Conservation (phyloP, 2,797 vertebrate species). For the Phoxinus dragarum region DNA sequence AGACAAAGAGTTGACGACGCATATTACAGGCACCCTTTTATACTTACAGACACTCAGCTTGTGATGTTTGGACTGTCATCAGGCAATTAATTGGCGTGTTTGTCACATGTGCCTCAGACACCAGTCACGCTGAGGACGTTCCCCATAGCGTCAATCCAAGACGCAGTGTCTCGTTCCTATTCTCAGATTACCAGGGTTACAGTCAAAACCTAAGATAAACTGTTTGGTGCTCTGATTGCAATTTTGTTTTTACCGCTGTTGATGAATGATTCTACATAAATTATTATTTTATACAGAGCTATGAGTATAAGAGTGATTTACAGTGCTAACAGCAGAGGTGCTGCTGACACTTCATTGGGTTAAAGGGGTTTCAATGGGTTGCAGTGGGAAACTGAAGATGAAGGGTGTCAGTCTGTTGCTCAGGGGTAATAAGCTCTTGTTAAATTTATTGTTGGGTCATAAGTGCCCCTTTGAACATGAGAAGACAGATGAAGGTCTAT, state of each 20-base stretch:
- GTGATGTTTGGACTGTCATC: neutral
- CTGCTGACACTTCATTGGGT: neutral
- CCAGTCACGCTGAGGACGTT: neutral
- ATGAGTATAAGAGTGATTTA: neutral
- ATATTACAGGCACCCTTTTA: neutral
- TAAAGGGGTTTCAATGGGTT: neutral
- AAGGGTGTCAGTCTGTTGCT: neutral
- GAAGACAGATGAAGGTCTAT: conserved; percentile 5
- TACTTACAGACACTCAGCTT: neutral
- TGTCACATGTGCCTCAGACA: neutral
- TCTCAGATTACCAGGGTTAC: neutral
- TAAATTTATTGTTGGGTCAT: conserved; percentile 17
- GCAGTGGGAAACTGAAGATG: conserved; percentile 9
- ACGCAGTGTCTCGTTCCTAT: neutral
- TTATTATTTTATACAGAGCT: neutral
- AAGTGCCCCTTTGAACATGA: conserved; percentile 15
- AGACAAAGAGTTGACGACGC: neutral
- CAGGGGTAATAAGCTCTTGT: conserved; percentile 16
- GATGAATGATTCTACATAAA: neutral
- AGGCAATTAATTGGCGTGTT: neutral
- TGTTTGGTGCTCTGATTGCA: neutral
- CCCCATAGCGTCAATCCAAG: neutral
- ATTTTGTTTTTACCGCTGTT: neutral
- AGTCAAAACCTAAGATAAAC: no score
- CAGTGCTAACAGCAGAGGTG: neutral